Evolutionary conservation across 2,113 vertebrate genomes (phyloP), one percentile per base, ranked within the genome.

Genomic region (Cinclus mexicanus): DNA sequence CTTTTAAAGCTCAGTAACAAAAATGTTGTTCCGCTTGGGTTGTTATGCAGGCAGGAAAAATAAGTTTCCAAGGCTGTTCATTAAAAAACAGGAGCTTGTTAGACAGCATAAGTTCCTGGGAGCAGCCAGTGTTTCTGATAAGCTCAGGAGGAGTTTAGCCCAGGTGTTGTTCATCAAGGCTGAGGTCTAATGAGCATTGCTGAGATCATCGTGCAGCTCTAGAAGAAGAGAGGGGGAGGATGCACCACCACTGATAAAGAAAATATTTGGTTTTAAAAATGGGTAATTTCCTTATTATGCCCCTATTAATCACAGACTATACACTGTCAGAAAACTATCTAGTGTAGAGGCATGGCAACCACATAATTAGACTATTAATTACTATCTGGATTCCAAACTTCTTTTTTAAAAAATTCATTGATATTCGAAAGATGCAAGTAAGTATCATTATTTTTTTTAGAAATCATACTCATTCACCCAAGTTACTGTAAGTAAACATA

Each of bases 201-300:
- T 42, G 70, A 69, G 41, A 49, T 61, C 29, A 31, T 19, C 0
- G 0, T 26, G 29, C 25, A 39, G 29, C 47, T 75, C 2, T 0
- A 68, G 33, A 35, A 71, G 25, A 47, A 52, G 20, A 17, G 29
- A 17, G 52, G 16, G 18, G 9, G 3, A 41, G 11, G 22, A 55
- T 41, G n/a, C 12, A 49, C 6, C 10, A 42, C 21, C 47, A 41
- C 2, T 47, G 33, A 33, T 20, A 53, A 86, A 65, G 4, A 41
- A 67, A 80, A 83, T 0, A 68, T 63, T 61, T 65, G 2, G 2
- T 79, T 85, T 65, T 25, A 23, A 78, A 87, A 69, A 47, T 17
- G 11, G 5, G 10, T 70, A 7, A 55, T 61, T 80, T 74, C 16
- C 21, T 24, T 69, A 83, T 70, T 72, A 80, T 72, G 6, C 2